phyloP scores from a whole-genome alignment of 2,888 invertebrate species.

The Nipponacmea schrenckii region DNA sequence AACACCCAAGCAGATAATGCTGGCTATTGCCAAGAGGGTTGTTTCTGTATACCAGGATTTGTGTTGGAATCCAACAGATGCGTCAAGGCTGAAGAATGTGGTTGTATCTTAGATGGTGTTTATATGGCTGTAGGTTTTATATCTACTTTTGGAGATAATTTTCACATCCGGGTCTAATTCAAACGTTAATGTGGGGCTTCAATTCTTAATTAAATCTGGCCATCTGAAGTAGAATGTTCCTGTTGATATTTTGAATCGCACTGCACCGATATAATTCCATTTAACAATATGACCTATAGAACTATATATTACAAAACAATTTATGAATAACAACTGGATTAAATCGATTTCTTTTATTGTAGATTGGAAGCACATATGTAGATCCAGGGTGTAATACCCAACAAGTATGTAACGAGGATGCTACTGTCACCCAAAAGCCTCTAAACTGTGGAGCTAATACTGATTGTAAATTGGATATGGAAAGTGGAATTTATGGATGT shows the following conservation, averaged over 20 bases:
- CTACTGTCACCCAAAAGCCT: conserved; percentile 17
- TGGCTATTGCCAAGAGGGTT: conserved; percentile 37
- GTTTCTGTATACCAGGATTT: conserved; percentile 46
- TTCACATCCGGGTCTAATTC: neutral
- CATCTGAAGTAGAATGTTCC: no score
- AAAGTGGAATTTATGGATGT: conserved; percentile 45
- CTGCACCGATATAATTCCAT: no score
- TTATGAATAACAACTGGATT: no score
- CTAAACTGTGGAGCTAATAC: conserved; percentile 38
- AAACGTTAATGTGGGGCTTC: no score
- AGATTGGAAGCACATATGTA: conserved; percentile 35
- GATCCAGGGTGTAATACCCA: conserved; percentile 23
- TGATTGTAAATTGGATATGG: conserved; percentile 30
- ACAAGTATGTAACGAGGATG: conserved; percentile 27
- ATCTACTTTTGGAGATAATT: no score
- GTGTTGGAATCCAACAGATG: conserved; percentile 43
- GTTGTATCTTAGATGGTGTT: conserved; percentile 42
- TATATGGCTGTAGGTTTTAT: conserved; percentile 26
- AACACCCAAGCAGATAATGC: neutral
- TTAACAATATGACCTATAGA: no score
- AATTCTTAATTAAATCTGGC: no score
- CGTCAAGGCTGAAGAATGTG: conserved; percentile 45
- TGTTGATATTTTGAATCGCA: no score
- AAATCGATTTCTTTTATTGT: neutral
- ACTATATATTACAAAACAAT: no score